Conservation (phyloP, 1,140 invertebrate species). For the Myzus persicae region DNA sequence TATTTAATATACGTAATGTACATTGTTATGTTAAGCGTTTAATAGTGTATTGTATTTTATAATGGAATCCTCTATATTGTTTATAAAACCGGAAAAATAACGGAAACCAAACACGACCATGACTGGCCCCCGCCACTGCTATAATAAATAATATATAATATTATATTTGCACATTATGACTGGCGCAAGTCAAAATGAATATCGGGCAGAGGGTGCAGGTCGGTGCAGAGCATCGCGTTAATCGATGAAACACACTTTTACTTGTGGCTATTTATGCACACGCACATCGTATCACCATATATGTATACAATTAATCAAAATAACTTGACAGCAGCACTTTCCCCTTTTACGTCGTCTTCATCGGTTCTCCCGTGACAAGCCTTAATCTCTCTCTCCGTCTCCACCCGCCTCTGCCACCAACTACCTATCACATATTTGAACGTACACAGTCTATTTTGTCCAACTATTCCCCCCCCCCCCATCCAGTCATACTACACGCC, state of each 20-base stretch:
- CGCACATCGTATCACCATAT: not conserved
- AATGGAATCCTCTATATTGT: not conserved
- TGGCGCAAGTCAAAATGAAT: not conserved
- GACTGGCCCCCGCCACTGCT: too few relatives aligned
- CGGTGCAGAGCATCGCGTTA: not conserved
- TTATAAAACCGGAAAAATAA: not conserved
- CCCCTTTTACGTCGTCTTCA: not conserved
- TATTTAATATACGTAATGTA: not conserved
- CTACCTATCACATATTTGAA: not conserved
- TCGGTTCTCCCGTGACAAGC: not conserved
- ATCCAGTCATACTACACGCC: too few relatives aligned
- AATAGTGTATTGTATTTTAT: not conserved
- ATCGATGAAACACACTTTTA: slow-evolving; percentile 25
- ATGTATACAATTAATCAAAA: slow-evolving; percentile 23
- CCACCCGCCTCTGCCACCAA: not conserved
- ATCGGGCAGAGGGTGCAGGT: not conserved
- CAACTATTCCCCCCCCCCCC: too few relatives aligned
- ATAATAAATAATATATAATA: not conserved
- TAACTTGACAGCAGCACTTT: slow-evolving; percentile 2
- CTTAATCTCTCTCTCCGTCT: too few relatives aligned
- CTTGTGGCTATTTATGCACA: not conserved
- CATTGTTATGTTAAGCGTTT: not conserved
- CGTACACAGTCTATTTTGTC: too few relatives aligned
- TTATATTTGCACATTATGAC: not conserved
- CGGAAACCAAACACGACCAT: not conserved